Conservation (phyloP, 1,140 invertebrate genomes). For the Temnothorax longispinosus region DNA sequence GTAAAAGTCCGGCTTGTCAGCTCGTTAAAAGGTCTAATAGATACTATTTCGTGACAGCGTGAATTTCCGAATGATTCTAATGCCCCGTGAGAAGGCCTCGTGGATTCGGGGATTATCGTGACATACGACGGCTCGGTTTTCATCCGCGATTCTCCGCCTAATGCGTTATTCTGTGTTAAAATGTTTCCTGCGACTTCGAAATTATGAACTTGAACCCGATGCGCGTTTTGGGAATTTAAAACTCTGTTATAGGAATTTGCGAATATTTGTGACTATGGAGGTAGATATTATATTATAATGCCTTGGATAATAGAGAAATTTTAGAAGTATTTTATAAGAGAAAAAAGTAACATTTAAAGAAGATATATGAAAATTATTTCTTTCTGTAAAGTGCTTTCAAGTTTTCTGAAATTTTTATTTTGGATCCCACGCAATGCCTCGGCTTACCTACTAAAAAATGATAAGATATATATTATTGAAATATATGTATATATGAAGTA, state of each 20-base stretch:
- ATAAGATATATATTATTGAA: not conserved
- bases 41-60: not conserved
- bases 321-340: not conserved
- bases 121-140: slow-evolving; percentile 26
- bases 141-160: not conserved
- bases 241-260: not conserved
- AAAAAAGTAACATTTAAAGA: not conserved
- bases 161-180: not conserved
- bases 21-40: slow-evolving; percentile 46
- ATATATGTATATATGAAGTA: not conserved
- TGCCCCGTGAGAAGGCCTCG: not conserved
- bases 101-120: slow-evolving; percentile 34
- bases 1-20: slow-evolving; percentile 41
- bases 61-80: slow-evolving; percentile 12
- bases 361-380: not conserved
- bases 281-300: not conserved
- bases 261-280: not conserved
- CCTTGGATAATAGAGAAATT: not conserved
- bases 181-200: slow-evolving; percentile 3
- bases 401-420: not conserved
- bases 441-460: not conserved
- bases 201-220: slow-evolving; percentile 14
- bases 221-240: not conserved
- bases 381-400: not conserved
- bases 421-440: not conserved